These are phyloP conservation scores for Aradophagus sp. DNA, from an alignment of 1,140 invertebrate genomes.

Conservation along the genomic window DNA sequence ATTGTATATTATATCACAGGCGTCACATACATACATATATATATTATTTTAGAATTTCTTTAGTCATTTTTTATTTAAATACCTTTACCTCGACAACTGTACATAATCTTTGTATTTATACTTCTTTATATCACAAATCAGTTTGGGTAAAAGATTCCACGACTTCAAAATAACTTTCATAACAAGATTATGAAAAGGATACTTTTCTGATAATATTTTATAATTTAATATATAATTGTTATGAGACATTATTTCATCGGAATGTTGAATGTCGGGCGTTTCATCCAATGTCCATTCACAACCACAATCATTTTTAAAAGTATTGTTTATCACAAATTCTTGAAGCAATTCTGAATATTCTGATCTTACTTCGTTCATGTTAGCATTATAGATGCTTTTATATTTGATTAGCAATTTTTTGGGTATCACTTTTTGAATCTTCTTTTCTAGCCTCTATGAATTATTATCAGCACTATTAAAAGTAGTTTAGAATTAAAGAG, in stretches of 20 bases:
- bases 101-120: slow-evolving; percentile 67
- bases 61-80: no score
- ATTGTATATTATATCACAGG: no score
- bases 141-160: slow-evolving; percentile 74
- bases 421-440: slow-evolving; percentile 72
- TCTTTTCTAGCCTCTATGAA: slow-evolving; percentile 75
- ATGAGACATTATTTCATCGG: slow-evolving; percentile 78
- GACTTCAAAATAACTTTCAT: slow-evolving; percentile 77
- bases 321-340: slow-evolving; percentile 72
- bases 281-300: slow-evolving; percentile 38
- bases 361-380: slow-evolving; percentile 73
- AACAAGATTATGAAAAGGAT: slow-evolving; percentile 79
- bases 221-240: slow-evolving; percentile 76
- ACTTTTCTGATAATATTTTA: slow-evolving; percentile 74
- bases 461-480: no score
- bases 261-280: slow-evolving; percentile 68
- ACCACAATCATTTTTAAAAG: slow-evolving; percentile 68
- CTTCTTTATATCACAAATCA: slow-evolving; percentile 74
- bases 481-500: no score
- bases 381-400: slow-evolving; percentile 66
- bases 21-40: no score
- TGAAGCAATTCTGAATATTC: slow-evolving; percentile 74
- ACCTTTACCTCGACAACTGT: slow-evolving; percentile 1
- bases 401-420: slow-evolving; percentile 68
- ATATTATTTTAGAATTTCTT: no score